Percentiles rank a stretch among this genome's conserved stretches.
These are phyloP conservation scores for Cassiopea andromeda DNA, from an alignment of 30 jellyfish, hydroid and myxozoan genomes.

Conservation along the genomic window DNA sequence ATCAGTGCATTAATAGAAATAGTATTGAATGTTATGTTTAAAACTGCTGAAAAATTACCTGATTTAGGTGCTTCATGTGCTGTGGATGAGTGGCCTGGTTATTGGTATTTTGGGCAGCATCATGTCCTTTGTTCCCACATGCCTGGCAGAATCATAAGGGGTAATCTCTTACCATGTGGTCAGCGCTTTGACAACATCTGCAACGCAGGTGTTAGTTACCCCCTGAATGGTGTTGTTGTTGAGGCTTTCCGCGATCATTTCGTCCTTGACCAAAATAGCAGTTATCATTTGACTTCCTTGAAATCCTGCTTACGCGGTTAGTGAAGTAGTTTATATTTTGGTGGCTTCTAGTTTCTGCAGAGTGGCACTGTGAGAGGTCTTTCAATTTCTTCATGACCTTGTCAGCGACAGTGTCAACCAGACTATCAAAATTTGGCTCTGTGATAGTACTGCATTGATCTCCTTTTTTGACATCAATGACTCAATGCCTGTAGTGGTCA, in stretches of 20 bases:
- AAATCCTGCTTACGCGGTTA: not conserved
- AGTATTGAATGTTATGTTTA: not conserved
- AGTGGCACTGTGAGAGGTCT: constrained; percentile 3
- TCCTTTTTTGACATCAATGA: not conserved
- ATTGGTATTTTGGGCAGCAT: constrained; percentile 6
- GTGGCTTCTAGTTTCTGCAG: not conserved
- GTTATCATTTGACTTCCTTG: not conserved
- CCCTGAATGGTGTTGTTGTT: not conserved
- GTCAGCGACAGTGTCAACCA: constrained; percentile 11
- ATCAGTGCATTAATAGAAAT: not conserved
- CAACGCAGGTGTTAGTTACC: not conserved
- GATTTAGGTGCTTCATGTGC: not conserved
- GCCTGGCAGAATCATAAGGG: constrained; percentile 52
- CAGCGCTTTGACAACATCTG: constrained; percentile 56
- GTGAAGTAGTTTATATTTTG: not conserved
- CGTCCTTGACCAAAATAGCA: constrained; percentile 15
- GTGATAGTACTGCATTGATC: not conserved
- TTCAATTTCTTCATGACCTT: constrained; percentile 14
- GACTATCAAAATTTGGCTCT: not conserved
- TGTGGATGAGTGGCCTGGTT: not conserved
- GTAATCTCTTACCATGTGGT: constrained; percentile 25
- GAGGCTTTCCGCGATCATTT: not conserved
- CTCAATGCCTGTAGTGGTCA: constrained; percentile 5
- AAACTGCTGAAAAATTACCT: not conserved
- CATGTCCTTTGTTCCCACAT: constrained; percentile 44